Percentiles rank a stretch among this genome's conserved stretches.
Evolutionary conservation across 2,888 invertebrate species (phyloP).

Genomic region (Mactromeris polynyma): DNA sequence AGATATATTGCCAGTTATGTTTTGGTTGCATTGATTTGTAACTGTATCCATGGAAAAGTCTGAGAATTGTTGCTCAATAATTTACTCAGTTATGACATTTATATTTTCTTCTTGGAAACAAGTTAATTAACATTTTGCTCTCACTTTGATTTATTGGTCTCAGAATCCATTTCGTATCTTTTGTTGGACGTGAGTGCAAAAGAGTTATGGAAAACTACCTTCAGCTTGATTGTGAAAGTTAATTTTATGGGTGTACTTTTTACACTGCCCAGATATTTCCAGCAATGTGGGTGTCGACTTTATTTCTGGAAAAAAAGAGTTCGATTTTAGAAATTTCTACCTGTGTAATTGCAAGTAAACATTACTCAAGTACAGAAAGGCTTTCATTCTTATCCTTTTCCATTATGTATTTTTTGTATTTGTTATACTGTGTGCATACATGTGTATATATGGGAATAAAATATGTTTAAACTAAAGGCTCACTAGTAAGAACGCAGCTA

Average conservation of each 20-base stretch:
- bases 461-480: too few relatives aligned
- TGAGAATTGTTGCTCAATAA: not conserved
- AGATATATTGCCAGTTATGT: not conserved
- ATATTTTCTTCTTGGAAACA: constrained; percentile 18
- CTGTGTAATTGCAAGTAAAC: too few relatives aligned
- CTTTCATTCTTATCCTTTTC: too few relatives aligned
- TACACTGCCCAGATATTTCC: not conserved
- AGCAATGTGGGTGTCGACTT: not conserved
- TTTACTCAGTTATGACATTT: constrained; percentile 15
- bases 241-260: not conserved
- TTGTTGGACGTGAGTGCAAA: constrained; percentile 15
- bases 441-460: too few relatives aligned
- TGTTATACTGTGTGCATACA: too few relatives aligned
- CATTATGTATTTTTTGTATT: too few relatives aligned
- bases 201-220: constrained; percentile 8
- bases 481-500: too few relatives aligned
- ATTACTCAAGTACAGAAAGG: too few relatives aligned
- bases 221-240: not conserved
- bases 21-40: not conserved
- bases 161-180: not conserved
- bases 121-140: constrained; percentile 17
- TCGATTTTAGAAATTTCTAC: not conserved
- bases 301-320: not conserved
- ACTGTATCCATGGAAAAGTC: not conserved
- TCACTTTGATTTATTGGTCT: constrained; percentile 19